Conservation (phyloP, 2,888 invertebrate species). For the Molanna angustata region DNA sequence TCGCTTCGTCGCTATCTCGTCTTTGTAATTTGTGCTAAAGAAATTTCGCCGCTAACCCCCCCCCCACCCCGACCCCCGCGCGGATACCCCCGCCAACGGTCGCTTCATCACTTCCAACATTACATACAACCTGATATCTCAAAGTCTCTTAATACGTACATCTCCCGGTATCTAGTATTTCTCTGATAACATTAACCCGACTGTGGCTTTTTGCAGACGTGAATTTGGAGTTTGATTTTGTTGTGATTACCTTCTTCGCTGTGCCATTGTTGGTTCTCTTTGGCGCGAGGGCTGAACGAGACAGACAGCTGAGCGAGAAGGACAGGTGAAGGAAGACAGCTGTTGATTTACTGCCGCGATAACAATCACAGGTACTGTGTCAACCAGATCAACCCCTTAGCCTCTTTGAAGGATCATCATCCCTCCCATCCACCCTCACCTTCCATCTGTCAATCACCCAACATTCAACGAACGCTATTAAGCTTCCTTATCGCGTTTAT, state of each 20-base stretch:
- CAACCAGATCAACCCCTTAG: conserved; percentile 15
- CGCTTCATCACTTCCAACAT: conserved; percentile 16
- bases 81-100: conserved; percentile 13
- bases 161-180: too few species aligned
- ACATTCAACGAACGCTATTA: too few species aligned
- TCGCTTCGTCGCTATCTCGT: conserved; percentile 55
- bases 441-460: background rate
- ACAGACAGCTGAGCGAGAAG: conserved; percentile 12
- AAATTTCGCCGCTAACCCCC: conserved; percentile 38
- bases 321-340: conserved; percentile 18
- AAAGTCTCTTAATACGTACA: background rate
- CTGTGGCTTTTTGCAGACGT: background rate
- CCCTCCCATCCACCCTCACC: background rate
- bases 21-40: conserved; percentile 45
- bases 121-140: too few species aligned
- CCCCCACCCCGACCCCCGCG: conserved; percentile 30
- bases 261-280: too few species aligned
- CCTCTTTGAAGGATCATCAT: background rate
- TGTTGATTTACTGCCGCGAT: conserved; percentile 26
- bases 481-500: too few species aligned
- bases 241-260: conserved; percentile 2
- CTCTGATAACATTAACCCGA: too few species aligned
- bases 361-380: conserved; percentile 26
- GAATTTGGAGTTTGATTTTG: conserved; percentile 2
- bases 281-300: conserved; percentile 4